Evolutionary conservation across 2,888 invertebrate genomes (phyloP).

Genomic region (Glomeris marginata): DNA sequence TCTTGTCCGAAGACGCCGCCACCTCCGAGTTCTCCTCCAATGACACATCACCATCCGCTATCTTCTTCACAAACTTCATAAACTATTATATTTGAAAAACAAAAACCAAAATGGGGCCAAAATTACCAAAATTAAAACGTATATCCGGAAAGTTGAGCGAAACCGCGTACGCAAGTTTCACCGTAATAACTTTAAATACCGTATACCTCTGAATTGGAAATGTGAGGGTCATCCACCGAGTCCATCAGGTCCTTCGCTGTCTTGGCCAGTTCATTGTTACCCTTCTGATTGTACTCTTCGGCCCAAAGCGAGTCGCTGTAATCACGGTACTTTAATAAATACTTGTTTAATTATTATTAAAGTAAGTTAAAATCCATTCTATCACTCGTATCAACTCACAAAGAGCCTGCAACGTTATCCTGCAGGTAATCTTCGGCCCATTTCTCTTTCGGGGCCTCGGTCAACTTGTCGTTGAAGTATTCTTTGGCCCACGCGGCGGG

Average conservation of each 20-base stretch:
- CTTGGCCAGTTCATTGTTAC: slow-evolving; percentile 42
- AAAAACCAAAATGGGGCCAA: neutral
- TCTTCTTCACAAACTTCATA: slow-evolving; percentile 67
- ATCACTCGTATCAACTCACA: too few relatives aligned
- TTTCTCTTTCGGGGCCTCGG: slow-evolving; percentile 18
- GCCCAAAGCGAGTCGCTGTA: slow-evolving; percentile 20
- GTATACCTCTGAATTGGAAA: slow-evolving; percentile 51
- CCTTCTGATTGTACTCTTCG: slow-evolving; percentile 21
- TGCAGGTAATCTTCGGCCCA: slow-evolving; percentile 47
- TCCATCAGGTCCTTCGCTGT: slow-evolving; percentile 35
- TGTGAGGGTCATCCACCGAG: slow-evolving; percentile 44
- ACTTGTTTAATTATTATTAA: too few relatives aligned
- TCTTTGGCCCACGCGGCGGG: slow-evolving; percentile 18
- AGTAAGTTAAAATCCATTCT: too few relatives aligned
- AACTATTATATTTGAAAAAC: slow-evolving; percentile 33
- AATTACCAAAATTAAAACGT: neutral
- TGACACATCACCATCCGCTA: slow-evolving; percentile 46
- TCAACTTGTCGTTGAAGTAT: slow-evolving; percentile 13
- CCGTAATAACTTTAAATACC: neutral
- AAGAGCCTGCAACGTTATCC: too few relatives aligned
- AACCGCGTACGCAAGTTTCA: neutral
- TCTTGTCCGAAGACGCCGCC: too few relatives aligned
- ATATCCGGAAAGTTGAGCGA: neutral
- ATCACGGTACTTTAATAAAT: too few relatives aligned
- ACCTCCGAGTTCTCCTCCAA: slow-evolving; percentile 36